Evolutionary conservation across 2,888 invertebrate species (phyloP).

Genomic region (Blomia tropicalis): DNA sequence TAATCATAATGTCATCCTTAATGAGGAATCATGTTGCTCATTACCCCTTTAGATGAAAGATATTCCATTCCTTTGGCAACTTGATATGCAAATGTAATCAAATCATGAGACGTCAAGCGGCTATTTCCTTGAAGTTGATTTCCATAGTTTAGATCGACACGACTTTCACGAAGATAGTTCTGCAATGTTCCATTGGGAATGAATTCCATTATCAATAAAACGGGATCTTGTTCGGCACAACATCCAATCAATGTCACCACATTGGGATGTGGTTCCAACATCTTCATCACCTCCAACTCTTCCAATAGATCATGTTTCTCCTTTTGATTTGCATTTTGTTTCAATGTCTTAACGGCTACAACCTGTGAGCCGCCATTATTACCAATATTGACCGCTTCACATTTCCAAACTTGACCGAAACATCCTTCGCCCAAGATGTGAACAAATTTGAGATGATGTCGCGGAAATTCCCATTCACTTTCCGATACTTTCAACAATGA

Average conservation of each 20-base stretch:
- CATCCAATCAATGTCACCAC: constrained; percentile 64
- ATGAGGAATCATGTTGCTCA: background rate
- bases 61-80: constrained; percentile 73
- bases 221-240: constrained; percentile 66
- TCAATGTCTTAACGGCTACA: constrained; percentile 67
- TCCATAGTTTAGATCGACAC: constrained; percentile 50
- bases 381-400: constrained; percentile 60
- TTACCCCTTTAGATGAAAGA: constrained; percentile 58
- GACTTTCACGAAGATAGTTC: constrained; percentile 50
- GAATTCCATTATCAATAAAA: constrained; percentile 66
- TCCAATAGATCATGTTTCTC: constrained; percentile 58
- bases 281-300: constrained; percentile 62
- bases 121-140: constrained; percentile 47
- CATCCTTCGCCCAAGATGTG: constrained; percentile 66
- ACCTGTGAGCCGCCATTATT: constrained; percentile 49
- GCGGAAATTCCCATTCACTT: constrained; percentile 52
- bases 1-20: background rate
- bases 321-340: constrained; percentile 57
- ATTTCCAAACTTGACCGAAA: constrained; percentile 71
- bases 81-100: constrained; percentile 62
- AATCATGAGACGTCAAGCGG: constrained; percentile 49
- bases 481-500: constrained; percentile 14
- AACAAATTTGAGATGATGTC: constrained; percentile 56
- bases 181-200: constrained; percentile 65
- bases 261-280: constrained; percentile 62